phyloP scores from a whole-genome alignment of 2,888 invertebrate species.

The Disparrhopalites patrizii region DNA sequence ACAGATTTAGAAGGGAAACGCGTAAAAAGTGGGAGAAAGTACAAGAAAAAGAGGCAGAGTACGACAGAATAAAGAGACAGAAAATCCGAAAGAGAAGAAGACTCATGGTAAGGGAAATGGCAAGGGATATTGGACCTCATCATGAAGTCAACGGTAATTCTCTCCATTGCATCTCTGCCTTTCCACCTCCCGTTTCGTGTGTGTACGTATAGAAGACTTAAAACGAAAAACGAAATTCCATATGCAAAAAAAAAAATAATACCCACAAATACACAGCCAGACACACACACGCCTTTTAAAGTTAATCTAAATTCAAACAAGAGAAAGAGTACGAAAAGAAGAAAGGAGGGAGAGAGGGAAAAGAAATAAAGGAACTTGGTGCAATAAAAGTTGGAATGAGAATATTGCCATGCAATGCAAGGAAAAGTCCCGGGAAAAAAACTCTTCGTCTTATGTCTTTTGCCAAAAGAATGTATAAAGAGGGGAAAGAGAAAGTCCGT shows the following conservation, averaged over 20 bases:
- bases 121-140: no score
- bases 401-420: conserved; percentile 24
- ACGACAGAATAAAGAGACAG: no score
- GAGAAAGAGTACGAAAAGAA: conserved; percentile 12
- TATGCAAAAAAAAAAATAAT: not conserved
- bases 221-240: not conserved
- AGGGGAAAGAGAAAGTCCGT: not conserved
- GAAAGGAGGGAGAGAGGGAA: no score
- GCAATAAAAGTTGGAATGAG: conserved; percentile 25
- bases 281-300: not conserved
- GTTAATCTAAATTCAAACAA: conserved; percentile 26
- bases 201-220: not conserved
- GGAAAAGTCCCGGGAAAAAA: no score
- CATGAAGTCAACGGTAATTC: no score
- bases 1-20: no score
- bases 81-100: no score
- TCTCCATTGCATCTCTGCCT: no score
- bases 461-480: not conserved
- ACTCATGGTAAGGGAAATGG: no score
- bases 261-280: not conserved
- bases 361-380: conserved; percentile 8
- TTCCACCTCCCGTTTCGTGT: no score
- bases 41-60: no score
- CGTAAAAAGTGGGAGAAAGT: no score
- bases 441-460: conserved; percentile 2